These are phyloP conservation scores for Panurus biarmicus DNA, from an alignment of 2,113 vertebrate species.

Conservation along the genomic window DNA sequence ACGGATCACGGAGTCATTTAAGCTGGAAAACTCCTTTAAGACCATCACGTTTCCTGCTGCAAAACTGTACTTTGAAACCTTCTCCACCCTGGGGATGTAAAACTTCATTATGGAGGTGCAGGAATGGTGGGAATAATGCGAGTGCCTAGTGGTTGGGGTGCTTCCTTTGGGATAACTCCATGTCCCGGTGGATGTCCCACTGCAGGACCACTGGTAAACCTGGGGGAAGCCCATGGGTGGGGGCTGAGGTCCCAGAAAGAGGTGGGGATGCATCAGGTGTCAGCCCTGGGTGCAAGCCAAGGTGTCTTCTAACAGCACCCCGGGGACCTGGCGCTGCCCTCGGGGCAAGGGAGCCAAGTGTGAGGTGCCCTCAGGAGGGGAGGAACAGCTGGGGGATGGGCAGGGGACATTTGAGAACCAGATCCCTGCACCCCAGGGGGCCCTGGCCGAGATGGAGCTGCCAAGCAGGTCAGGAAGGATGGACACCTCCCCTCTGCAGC, in stretches of 20 bases:
- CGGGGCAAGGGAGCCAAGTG: not conserved
- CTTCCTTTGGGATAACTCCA: fast-evolving
- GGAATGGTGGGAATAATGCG: fast-evolving
- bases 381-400: not conserved
- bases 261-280: not conserved
- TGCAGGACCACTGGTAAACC: not conserved
- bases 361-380: not conserved
- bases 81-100: fast-evolving
- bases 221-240: constrained; percentile 4
- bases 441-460: not conserved
- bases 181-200: fast-evolving
- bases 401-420: not conserved
- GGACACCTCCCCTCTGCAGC: not conserved
- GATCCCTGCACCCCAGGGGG: not conserved
- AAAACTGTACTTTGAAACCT: not conserved
- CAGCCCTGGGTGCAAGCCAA: constrained; percentile 45
- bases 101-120: fast-evolving
- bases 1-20: fast-evolving
- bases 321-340: not conserved
- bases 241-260: not conserved
- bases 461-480: not conserved
- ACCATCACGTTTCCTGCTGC: not conserved
- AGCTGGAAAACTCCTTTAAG: not conserved
- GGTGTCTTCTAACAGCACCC: constrained; percentile 49
- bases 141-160: fast-evolving